Evolutionary conservation across 1,140 invertebrate genomes (phyloP).

Genomic region (Drosophila funebris): DNA sequence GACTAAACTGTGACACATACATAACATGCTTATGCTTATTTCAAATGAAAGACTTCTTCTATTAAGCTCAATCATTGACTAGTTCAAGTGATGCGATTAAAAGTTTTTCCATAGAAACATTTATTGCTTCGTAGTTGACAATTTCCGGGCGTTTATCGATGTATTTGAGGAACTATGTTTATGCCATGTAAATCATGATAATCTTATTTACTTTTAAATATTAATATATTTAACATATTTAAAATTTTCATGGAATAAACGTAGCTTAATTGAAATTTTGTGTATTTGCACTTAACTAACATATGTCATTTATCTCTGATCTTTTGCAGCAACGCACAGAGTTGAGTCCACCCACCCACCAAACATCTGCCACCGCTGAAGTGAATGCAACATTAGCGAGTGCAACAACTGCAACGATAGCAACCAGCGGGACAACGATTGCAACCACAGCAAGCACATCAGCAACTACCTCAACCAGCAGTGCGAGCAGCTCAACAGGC

Average conservation of each 20-base stretch:
- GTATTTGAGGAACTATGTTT: background rate
- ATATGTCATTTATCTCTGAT: slow-evolving; percentile 6
- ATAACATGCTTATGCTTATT: no score
- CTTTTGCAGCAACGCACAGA: slow-evolving; percentile 78
- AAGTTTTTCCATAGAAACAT: slow-evolving; percentile 3
- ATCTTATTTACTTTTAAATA: no score
- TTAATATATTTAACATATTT: no score
- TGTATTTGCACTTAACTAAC: background rate
- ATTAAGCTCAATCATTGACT: background rate
- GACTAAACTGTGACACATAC: slow-evolving; percentile 1
- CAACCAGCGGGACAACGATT: slow-evolving; percentile 44
- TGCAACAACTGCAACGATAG: slow-evolving; percentile 60
- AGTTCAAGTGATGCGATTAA: background rate
- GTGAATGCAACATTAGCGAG: slow-evolving; percentile 61
- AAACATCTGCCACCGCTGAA: slow-evolving; percentile 71
- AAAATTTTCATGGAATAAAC: background rate
- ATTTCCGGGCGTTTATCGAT: slow-evolving; percentile 3
- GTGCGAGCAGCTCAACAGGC: slow-evolving; percentile 16
- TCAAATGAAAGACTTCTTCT: background rate
- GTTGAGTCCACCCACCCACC: slow-evolving; percentile 78
- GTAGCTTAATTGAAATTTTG: background rate
- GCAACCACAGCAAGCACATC: slow-evolving; percentile 38
- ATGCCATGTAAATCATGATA: no score
- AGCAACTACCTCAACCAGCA: slow-evolving; percentile 44
- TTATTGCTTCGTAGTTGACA: background rate